Evolutionary conservation across 2,888 invertebrate genomes (phyloP), one percentile per base, ranked within the genome.

Genomic region (Drosophila ezoana): DNA sequence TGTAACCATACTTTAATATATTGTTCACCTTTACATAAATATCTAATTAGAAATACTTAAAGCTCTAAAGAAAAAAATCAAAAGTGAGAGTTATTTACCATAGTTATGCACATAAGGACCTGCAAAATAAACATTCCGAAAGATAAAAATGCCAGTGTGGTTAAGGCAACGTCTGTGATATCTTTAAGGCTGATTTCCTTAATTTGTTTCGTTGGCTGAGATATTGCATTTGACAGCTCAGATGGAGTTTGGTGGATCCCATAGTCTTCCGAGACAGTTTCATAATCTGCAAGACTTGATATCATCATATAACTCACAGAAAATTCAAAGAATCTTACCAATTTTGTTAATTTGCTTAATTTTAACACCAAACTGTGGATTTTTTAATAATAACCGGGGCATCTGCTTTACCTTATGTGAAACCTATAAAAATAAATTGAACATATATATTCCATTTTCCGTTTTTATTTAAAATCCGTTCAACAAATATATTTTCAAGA

Each of bases 101-200:
- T 91, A n/a, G 92, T 92, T 16, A 96, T 95, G 87, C 96, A 95
- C 95, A 97, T 95, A 9, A 96, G 93, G 13, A 97, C 94, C 90
- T 97, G 96, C 47, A 97, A 93, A 13, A 96, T 93, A 81, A 97
- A 97, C 93, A 96, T 94, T 33, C 96, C 96, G 82, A 97, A 97
- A 0, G 96, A 95, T 10, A 97, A 91, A 87, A 96, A 97, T 0
- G 97, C 97, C 38, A 97, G 93, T 0, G 96, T 96, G 0, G 97
- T 97, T 23, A 97, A 93, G 0, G 96, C 96, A 66, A 97, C 95
- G 68, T 97, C 96, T 80, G 96, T 96, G 40, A 97, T 93, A 79
- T 97, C 92, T 60, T 94, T 94, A 23, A 96, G 90, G 0, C 95
- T 94, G 20, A 96, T 93, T 9, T 95, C 95, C 68, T 94, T 91